Evolutionary conservation across 2,797 vertebrate species (phyloP).

Genomic region (Halcyon chelicuti): DNA sequence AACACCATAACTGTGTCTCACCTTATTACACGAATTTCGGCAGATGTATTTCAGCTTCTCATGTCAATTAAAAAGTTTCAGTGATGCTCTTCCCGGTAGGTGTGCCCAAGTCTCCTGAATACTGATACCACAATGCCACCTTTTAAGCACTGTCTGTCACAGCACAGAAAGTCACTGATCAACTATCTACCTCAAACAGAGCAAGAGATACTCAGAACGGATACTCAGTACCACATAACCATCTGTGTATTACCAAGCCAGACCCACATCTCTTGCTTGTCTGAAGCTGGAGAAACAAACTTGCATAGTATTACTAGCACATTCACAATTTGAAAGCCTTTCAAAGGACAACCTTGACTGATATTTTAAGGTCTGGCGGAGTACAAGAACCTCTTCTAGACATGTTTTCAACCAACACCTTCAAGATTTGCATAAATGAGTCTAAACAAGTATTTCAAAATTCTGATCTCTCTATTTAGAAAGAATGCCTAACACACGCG

Average conservation of each 20-base stretch:
- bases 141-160: not conserved
- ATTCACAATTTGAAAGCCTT: not conserved
- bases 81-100: not conserved
- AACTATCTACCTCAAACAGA: not conserved
- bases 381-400: not conserved
- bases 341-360: not conserved
- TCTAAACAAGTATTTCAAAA: constrained; percentile 34
- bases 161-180: not conserved
- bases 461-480: not conserved
- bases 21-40: not conserved
- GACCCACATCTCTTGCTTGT: accelerated
- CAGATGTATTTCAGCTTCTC: not conserved
- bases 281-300: not conserved
- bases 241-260: not conserved
- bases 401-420: constrained; percentile 1
- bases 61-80: not conserved
- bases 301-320: accelerated
- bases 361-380: not conserved
- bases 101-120: not conserved
- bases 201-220: accelerated
- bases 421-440: not conserved
- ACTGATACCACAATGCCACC: not conserved
- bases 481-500: not conserved
- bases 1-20: not conserved
- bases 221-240: not conserved